phyloP scores from a whole-genome alignment of 92 coral and sea anemone genomes.

The Palythoa caribaeorum region DNA sequence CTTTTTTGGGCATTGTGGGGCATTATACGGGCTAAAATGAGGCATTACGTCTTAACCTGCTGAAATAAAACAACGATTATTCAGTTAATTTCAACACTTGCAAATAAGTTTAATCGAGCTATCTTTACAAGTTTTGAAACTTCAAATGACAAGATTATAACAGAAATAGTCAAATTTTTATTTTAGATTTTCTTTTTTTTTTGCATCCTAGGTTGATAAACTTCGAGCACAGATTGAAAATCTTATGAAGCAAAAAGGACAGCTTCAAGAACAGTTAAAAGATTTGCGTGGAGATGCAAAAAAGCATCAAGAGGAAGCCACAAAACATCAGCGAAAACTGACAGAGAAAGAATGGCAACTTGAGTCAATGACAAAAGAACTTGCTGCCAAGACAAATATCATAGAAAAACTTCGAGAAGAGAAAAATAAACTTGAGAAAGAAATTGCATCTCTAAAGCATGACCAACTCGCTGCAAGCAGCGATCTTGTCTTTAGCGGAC shows the following conservation, averaged over 20 bases:
- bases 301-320: constrained; percentile 84
- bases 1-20: too few relatives aligned
- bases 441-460: constrained; percentile 81
- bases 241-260: constrained; percentile 87
- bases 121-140: too few relatives aligned
- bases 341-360: constrained; percentile 94
- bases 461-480: constrained; percentile 84
- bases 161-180: neutral
- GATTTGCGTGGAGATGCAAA: constrained; percentile 88
- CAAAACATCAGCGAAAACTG: constrained; percentile 88
- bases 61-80: too few relatives aligned
- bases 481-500: constrained; percentile 76
- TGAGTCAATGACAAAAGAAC: constrained; percentile 87
- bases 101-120: too few relatives aligned
- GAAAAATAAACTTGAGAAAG: constrained; percentile 74
- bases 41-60: too few relatives aligned
- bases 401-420: constrained; percentile 88
- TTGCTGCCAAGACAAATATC: constrained; percentile 71
- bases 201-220: constrained; percentile 82
- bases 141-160: neutral
- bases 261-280: constrained; percentile 91
- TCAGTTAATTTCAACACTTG: too few relatives aligned
- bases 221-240: constrained; percentile 93
- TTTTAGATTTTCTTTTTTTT: constrained; percentile 17
- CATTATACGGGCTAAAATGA: too few relatives aligned